These are phyloP conservation scores for Passer montanus DNA, from an alignment of 2,113 vertebrate species.

Conservation along the genomic window DNA sequence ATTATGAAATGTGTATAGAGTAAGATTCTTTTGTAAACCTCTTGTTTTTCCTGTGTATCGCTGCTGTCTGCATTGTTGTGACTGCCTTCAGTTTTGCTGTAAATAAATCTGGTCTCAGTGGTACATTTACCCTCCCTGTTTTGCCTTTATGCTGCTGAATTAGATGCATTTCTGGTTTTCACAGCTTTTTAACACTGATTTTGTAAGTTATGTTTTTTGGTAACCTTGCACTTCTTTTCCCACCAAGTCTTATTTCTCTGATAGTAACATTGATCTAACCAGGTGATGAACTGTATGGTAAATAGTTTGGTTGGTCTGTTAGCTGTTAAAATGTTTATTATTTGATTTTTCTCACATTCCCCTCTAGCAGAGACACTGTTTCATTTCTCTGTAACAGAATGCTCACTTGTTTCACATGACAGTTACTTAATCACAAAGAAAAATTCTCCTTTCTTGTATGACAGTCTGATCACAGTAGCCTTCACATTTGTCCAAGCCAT, in stretches of 20 bases:
- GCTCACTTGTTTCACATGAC: not conserved
- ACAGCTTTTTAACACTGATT: not conserved
- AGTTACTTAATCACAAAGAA: not conserved
- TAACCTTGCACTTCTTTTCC: not conserved
- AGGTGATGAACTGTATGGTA: not conserved
- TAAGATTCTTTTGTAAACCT: not conserved
- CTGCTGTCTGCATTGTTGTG: not conserved
- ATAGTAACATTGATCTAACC: not conserved
- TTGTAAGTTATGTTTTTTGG: not conserved
- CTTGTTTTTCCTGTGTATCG: not conserved
- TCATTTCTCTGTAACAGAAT: not conserved
- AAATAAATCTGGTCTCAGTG: slow-evolving; percentile 4
- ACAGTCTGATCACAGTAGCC: not conserved
- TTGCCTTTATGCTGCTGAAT: not conserved
- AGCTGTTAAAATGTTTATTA: not conserved
- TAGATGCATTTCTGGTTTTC: not conserved
- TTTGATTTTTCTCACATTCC: not conserved
- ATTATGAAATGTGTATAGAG: not conserved
- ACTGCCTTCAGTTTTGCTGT: not conserved
- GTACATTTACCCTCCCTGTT: not conserved
- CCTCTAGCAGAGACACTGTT: not conserved
- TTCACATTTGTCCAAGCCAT: not conserved
- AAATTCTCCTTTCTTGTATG: not conserved
- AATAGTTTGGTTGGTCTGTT: not conserved
- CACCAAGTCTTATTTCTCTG: not conserved